A percentile compares a stretch with the other conserved stretches of the same genome.
phyloP scores from a whole-genome alignment of 2,888 invertebrate species.

The Apodemia duryi region DNA sequence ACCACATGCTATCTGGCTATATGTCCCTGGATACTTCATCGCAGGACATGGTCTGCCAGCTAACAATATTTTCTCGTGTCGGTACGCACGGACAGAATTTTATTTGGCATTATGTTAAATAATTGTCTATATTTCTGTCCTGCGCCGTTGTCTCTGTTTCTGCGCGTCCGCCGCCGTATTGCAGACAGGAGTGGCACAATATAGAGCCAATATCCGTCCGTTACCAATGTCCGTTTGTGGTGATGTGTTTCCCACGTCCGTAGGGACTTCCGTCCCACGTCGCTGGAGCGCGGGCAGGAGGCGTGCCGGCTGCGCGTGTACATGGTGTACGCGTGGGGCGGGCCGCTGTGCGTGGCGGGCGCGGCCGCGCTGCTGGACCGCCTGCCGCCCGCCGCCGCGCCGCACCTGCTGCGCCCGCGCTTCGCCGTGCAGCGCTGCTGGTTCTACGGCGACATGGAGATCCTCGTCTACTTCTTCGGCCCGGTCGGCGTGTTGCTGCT shows the following conservation, averaged over 20 bases:
- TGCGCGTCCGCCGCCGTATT: too few species aligned
- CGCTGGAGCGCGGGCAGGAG: slow-evolving; percentile 91
- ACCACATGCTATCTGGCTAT: too few species aligned
- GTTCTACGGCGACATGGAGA: slow-evolving; percentile 91
- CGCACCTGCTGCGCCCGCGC: slow-evolving; percentile 84
- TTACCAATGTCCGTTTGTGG: background rate
- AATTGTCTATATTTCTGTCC: too few species aligned
- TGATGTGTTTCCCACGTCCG: slow-evolving; percentile 17
- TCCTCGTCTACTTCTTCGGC: slow-evolving; percentile 91
- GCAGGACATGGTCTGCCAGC: too few species aligned
- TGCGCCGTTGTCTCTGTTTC: too few species aligned
- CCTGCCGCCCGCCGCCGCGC: slow-evolving; percentile 76
- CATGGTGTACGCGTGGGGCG: slow-evolving; percentile 92
- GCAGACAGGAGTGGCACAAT: too few species aligned
- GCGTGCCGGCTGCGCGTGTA: slow-evolving; percentile 88
- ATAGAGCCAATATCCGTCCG: too few species aligned
- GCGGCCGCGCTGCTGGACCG: slow-evolving; percentile 86
- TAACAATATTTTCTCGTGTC: too few species aligned
- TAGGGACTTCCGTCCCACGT: slow-evolving; percentile 91
- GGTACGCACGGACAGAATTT: too few species aligned
- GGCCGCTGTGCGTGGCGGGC: slow-evolving; percentile 86
- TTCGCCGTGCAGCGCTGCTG: slow-evolving; percentile 90
- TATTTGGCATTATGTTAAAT: too few species aligned
- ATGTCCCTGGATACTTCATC: too few species aligned
- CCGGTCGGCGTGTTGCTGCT: slow-evolving; percentile 89